Conservation (phyloP, 2,797 vertebrate genomes). For the Microctenopoma lineatum region DNA sequence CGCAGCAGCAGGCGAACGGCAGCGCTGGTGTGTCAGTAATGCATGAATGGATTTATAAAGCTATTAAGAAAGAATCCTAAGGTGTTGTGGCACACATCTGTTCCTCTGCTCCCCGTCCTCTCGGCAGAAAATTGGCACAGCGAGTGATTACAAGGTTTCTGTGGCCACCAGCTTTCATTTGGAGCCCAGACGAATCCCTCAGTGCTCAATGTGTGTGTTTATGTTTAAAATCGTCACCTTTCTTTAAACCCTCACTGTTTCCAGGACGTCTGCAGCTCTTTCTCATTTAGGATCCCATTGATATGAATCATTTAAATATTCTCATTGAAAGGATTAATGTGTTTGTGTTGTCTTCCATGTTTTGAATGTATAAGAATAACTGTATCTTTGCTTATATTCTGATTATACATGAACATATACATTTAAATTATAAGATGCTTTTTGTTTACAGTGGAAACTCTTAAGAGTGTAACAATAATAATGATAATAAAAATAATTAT, state of each 20-base stretch:
- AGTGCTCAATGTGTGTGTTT: slow-evolving; percentile 49
- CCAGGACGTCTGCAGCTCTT: neutral
- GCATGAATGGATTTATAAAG: slow-evolving; percentile 78
- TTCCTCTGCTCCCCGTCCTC: slow-evolving; percentile 60
- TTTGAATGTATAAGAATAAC: neutral
- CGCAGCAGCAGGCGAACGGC: slow-evolving; percentile 44
- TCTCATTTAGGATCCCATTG: slow-evolving; percentile 1
- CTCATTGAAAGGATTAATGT: slow-evolving; percentile 22
- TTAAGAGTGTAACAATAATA: too few relatives aligned
- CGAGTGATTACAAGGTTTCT: slow-evolving; percentile 77
- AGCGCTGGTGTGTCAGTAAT: slow-evolving; percentile 54
- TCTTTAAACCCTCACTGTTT: slow-evolving; percentile 31
- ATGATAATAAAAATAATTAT: too few relatives aligned
- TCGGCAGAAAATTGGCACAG: slow-evolving; percentile 71
- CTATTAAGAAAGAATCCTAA: slow-evolving; percentile 78
- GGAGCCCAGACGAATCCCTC: slow-evolving; percentile 70
- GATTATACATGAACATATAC: neutral
- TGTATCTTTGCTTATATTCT: neutral
- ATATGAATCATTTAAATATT: slow-evolving; percentile 22
- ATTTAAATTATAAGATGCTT: neutral
- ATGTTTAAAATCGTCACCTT: slow-evolving; percentile 49
- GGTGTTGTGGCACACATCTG: slow-evolving; percentile 76
- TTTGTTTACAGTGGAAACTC: neutral
- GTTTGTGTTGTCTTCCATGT: slow-evolving; percentile 3
- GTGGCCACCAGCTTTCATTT: slow-evolving; percentile 79